Conservation (phyloP, 1,140 invertebrate species). For the Leptopilina boulardi region DNA sequence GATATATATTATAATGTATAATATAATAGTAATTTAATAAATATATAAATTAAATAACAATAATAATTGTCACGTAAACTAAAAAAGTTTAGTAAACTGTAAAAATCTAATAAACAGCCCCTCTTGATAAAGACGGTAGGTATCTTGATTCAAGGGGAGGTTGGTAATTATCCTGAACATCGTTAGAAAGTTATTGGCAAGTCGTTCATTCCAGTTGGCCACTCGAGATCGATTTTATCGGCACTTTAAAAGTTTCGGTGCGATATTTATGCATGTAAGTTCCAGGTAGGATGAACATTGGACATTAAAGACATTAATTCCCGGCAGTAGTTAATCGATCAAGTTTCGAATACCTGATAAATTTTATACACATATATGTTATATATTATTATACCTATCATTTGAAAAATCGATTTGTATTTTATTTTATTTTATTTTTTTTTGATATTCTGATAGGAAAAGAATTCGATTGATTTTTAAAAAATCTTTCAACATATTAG, state of each 20-base stretch:
- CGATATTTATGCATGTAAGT: slow-evolving; percentile 18
- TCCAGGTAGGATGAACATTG: slow-evolving; percentile 24
- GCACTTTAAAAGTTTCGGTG: slow-evolving; percentile 16
- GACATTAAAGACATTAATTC: slow-evolving; percentile 13
- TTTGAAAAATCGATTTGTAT: background rate
- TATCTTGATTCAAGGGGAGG: slow-evolving; percentile 26
- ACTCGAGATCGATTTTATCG: slow-evolving; percentile 32
- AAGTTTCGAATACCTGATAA: background rate
- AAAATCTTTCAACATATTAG: too few species aligned
- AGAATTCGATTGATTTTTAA: too few species aligned
- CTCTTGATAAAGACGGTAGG: background rate
- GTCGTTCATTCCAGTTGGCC: slow-evolving; percentile 31
- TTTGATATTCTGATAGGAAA: background rate
- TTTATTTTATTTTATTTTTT: background rate
- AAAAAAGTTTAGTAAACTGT: too few species aligned
- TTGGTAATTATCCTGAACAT: slow-evolving; percentile 51
- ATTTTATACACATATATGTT: too few species aligned
- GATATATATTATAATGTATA: too few species aligned
- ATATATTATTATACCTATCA: too few species aligned
- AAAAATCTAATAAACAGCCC: background rate
- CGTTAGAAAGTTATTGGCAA: slow-evolving; percentile 55
- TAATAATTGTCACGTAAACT: too few species aligned
- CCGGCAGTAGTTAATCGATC: background rate
- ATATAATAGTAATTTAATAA: too few species aligned
- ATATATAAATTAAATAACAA: too few species aligned